These are phyloP conservation scores for Noctua pronuba DNA, from an alignment of 2,888 invertebrate genomes.

Conservation along the genomic window DNA sequence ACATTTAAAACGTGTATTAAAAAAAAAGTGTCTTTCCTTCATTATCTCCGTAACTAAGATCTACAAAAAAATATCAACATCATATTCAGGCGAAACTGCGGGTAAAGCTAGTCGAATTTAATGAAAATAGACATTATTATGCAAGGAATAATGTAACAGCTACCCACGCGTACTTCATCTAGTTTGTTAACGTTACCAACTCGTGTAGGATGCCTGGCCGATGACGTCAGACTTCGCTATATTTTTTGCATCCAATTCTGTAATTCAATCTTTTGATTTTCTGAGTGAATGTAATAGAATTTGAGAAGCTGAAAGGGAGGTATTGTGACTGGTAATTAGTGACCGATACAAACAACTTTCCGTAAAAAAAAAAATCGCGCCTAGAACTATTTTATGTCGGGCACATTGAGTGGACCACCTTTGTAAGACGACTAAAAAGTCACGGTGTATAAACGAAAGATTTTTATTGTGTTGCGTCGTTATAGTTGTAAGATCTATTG, in stretches of 20 bases:
- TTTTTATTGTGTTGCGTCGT: not conserved
- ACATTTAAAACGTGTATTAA: too few species aligned
- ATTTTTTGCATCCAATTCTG: not conserved
- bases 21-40: too few species aligned
- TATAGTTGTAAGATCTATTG: not conserved
- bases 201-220: not conserved
- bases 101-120: not conserved
- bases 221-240: not conserved
- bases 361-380: too few species aligned
- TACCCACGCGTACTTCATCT: not conserved
- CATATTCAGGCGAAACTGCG: not conserved
- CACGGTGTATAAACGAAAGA: not conserved
- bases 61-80: not conserved
- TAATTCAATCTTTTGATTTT: not conserved
- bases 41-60: too few species aligned
- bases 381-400: too few species aligned
- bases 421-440: too few species aligned
- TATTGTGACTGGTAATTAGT: too few species aligned
- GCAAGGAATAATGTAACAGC: slow-evolving; percentile 5
- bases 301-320: not conserved
- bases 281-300: not conserved
- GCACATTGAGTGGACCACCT: too few species aligned
- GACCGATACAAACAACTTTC: too few species aligned
- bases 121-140: slow-evolving; percentile 1
- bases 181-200: slow-evolving; percentile 8